Conservation (phyloP, 2,888 invertebrate genomes). For the Calameuta idolon region DNA sequence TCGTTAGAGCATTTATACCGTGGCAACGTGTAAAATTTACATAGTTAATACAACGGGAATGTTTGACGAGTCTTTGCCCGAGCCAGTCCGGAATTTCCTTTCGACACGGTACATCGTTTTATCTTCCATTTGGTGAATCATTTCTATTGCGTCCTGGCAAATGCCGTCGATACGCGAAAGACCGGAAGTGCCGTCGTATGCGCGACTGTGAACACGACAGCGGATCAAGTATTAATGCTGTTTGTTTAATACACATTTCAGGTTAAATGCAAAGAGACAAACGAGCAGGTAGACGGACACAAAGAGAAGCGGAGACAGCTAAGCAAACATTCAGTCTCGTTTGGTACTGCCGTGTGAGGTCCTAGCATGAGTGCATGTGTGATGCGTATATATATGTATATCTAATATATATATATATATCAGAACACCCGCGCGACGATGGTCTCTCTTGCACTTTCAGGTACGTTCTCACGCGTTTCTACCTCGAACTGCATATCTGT, state of each 20-base stretch:
- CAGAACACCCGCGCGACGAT: neutral
- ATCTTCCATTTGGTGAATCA: neutral
- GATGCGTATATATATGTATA: neutral
- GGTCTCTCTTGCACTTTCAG: neutral
- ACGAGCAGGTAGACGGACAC: constrained; percentile 48
- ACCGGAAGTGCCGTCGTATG: constrained; percentile 5
- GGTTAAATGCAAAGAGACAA: constrained; percentile 47
- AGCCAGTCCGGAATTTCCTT: neutral
- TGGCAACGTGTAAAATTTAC: neutral
- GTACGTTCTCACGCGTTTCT: neutral
- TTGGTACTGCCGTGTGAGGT: constrained; percentile 28
- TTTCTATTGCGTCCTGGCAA: neutral
- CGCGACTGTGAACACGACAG: constrained; percentile 12
- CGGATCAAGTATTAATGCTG: constrained; percentile 50
- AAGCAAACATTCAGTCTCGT: constrained; percentile 54
- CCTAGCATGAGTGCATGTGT: neutral
- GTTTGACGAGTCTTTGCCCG: neutral
- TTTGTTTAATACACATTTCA: constrained; percentile 48
- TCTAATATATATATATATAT: neutral
- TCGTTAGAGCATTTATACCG: neutral
- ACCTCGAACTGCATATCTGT: neutral
- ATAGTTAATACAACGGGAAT: neutral
- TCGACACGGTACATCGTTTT: neutral
- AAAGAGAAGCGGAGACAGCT: constrained; percentile 51
- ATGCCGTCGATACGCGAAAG: neutral